Evolutionary conservation across 2,797 vertebrate species (phyloP).

Genomic region (Paguma larvata): DNA sequence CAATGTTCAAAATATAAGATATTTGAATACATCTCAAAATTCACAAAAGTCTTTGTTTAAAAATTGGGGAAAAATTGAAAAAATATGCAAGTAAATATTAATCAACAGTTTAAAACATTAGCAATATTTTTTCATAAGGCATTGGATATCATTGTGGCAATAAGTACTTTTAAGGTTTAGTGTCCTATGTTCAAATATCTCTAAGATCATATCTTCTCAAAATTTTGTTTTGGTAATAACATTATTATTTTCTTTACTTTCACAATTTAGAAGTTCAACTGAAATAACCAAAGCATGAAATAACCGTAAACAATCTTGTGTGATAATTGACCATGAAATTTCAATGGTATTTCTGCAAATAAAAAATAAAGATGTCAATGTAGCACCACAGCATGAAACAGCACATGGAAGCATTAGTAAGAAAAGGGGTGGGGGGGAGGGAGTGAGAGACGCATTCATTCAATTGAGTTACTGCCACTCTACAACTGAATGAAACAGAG

Average conservation of each 20-base stretch:
- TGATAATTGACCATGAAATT: constrained; percentile 73
- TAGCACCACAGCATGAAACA: constrained; percentile 68
- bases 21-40: constrained; percentile 55
- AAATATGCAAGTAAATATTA: constrained; percentile 51
- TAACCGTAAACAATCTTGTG: constrained; percentile 69
- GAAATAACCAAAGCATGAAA: constrained; percentile 51
- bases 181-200: constrained; percentile 52
- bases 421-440: background rate
- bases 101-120: constrained; percentile 31
- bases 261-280: constrained; percentile 54
- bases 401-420: constrained; percentile 66
- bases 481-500: constrained; percentile 74
- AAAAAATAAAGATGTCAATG: constrained; percentile 81
- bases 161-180: constrained; percentile 37
- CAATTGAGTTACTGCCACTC: constrained; percentile 67
- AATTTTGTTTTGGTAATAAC: constrained; percentile 42
- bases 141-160: constrained; percentile 48
- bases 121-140: background rate
- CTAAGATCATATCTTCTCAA: constrained; percentile 38
- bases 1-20: background rate
- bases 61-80: background rate
- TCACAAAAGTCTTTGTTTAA: constrained; percentile 64
- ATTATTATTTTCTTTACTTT: constrained; percentile 38
- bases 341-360: constrained; percentile 73
- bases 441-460: constrained; percentile 57